Evolutionary conservation across 2,113 vertebrate species (phyloP), one percentile per base, ranked within the genome.

Genomic region (Otocyon megalotis): DNA sequence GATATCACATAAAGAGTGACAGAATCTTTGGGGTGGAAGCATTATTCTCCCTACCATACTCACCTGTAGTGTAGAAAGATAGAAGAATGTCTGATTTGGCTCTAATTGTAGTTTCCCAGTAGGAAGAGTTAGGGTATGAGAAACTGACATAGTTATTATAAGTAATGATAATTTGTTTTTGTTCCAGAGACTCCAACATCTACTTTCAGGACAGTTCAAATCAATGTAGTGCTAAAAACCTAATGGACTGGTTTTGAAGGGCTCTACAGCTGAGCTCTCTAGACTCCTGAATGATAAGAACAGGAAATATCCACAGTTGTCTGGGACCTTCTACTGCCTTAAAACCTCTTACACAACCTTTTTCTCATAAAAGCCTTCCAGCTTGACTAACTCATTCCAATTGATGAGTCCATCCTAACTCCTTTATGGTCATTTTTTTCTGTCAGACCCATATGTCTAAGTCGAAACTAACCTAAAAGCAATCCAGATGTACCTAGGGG

Each of bases 171-270:
- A 53, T 79, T 20, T 87, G 3, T 96, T 92, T 13, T 30, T 85
- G 15, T 56, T 92, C 53, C 81, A 76, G 26, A 82, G 37, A 90
- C 20, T n/a, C 87, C 56, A 26, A 26, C 48, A 17, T 69, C 35
- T 88, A 19, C 16, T 96, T 62, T 69, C 53, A 93, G 50, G 15
- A 94, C 35, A 92, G 24, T 84, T 82, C 16, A 54, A 50, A 71
- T 92, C 72, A 76, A 71, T 54, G 26, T 50, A 60, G 22, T 80
- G 14, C 50, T 97, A 37, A 90, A 90, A 90, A 48, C 26, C 24
- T 74, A n/a, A 71, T 63, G 56, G 50, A 19, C 15, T 93, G 48
- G 48, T 96, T 90, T 91, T 88, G 24, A 88, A 92, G 22, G 50
- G 35, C 80, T 85, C 0, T 90, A 77, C 82, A 85, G 35, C 8